These are phyloP conservation scores for Capitulum mitella DNA, from an alignment of 2,888 invertebrate species.

Conservation along the genomic window DNA sequence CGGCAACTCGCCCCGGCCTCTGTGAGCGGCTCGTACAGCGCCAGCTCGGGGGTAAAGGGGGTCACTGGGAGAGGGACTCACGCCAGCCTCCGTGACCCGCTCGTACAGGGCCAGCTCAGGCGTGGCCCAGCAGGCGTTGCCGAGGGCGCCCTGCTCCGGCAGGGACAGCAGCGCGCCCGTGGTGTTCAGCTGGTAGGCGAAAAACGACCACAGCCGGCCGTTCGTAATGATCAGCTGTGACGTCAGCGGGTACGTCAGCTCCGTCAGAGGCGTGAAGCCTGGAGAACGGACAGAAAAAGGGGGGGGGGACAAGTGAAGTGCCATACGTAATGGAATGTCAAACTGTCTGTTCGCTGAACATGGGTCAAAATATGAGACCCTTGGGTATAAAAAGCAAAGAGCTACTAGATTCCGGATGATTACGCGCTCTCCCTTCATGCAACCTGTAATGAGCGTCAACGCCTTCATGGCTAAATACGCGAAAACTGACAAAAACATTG, in stretches of 20 bases:
- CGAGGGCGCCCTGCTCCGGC: not conserved
- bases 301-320: too few relatives aligned
- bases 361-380: too few relatives aligned
- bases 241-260: slow-evolving; percentile 80
- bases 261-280: slow-evolving; percentile 84
- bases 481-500: too few relatives aligned
- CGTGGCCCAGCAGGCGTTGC: not conserved
- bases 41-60: not conserved
- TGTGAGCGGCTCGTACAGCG: slow-evolving; percentile 29
- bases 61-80: not conserved
- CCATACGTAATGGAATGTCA: too few relatives aligned
- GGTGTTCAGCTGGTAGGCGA: slow-evolving; percentile 87
- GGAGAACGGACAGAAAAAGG: slow-evolving; percentile 27
- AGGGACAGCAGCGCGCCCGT: slow-evolving; percentile 40
- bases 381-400: too few relatives aligned
- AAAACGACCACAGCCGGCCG: slow-evolving; percentile 77
- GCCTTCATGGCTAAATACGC: too few relatives aligned
- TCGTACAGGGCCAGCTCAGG: slow-evolving; percentile 30
- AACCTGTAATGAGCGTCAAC: too few relatives aligned
- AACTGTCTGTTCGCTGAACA: too few relatives aligned
- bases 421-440: too few relatives aligned
- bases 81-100: slow-evolving; percentile 29
- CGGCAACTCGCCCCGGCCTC: not conserved
- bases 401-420: too few relatives aligned
- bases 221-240: slow-evolving; percentile 86